phyloP scores from a whole-genome alignment of 2,797 vertebrate species.

The Rhabdophis nuchalis region DNA sequence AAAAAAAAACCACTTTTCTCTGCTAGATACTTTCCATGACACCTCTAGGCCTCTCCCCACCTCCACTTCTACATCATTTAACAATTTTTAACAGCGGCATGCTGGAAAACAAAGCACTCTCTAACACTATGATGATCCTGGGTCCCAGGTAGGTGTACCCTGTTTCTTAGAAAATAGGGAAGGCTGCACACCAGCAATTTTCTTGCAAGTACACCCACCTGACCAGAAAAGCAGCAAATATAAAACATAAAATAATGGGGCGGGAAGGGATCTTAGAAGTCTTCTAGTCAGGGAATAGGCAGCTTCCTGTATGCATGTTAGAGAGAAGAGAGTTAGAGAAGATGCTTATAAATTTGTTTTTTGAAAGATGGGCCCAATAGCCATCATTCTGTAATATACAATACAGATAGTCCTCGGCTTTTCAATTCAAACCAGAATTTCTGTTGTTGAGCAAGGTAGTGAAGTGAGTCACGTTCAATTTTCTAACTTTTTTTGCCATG shows the following conservation, averaged over 20 bases:
- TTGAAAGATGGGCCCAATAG: neutral
- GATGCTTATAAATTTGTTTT: neutral
- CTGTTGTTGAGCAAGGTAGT: neutral
- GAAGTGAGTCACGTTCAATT: neutral
- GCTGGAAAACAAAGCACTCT: neutral
- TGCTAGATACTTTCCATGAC: neutral
- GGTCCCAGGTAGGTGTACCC: no score
- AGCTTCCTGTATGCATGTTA: neutral
- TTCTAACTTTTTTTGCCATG: neutral
- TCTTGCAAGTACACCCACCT: neutral
- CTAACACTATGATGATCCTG: neutral
- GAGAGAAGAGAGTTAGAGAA: neutral
- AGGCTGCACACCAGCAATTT: neutral
- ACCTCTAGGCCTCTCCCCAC: neutral
- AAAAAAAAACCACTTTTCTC: neutral
- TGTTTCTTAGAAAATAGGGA: neutral
- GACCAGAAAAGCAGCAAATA: neutral
- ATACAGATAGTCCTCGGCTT: neutral
- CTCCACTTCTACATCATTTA: neutral
- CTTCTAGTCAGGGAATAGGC: neutral
- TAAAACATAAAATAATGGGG: neutral
- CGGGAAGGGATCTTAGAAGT: neutral
- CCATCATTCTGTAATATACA: neutral
- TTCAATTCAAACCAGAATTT: neutral
- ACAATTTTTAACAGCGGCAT: neutral